These are phyloP conservation scores for Phymorhynchus buccinoides DNA, from an alignment of 1,140 invertebrate species.

Conservation along the genomic window DNA sequence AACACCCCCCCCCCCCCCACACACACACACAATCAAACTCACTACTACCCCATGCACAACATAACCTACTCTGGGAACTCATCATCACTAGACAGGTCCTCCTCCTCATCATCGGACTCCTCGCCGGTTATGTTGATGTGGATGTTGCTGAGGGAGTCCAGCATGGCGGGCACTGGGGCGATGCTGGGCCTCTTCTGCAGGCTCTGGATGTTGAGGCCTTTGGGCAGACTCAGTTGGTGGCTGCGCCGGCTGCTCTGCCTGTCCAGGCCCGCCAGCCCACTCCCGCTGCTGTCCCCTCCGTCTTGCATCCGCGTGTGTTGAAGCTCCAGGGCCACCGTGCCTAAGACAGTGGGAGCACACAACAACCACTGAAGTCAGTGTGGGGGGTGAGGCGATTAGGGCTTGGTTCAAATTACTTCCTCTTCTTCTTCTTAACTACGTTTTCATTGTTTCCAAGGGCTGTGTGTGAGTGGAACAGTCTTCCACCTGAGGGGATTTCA, in stretches of 20 bases:
- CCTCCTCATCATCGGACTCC: constrained; percentile 54
- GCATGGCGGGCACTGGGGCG: constrained; percentile 73
- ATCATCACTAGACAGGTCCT: constrained; percentile 42
- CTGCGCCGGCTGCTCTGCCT: constrained; percentile 45
- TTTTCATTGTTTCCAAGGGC: no score
- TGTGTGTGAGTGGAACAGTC: no score
- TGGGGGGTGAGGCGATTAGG: no score
- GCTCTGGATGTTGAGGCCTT: constrained; percentile 62
- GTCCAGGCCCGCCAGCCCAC: constrained; percentile 38
- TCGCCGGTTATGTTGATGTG: constrained; percentile 55
- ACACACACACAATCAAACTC: no score
- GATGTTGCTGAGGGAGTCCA: constrained; percentile 68
- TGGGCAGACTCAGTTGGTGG: constrained; percentile 60
- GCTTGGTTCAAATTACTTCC: no score
- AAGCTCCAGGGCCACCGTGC: constrained; percentile 67
- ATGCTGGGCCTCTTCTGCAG: constrained; percentile 72
- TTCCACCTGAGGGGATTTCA: no score
- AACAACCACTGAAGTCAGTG: no score
- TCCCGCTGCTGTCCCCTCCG: constrained; percentile 9
- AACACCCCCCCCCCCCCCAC: no score
- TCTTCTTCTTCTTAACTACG: no score
- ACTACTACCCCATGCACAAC: no score
- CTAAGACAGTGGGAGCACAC: no score
- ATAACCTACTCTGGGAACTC: constrained; percentile 58
- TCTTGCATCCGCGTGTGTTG: constrained; percentile 57